These are phyloP conservation scores for Heliconius aoede DNA, from an alignment of 2,888 invertebrate species.

Conservation along the genomic window DNA sequence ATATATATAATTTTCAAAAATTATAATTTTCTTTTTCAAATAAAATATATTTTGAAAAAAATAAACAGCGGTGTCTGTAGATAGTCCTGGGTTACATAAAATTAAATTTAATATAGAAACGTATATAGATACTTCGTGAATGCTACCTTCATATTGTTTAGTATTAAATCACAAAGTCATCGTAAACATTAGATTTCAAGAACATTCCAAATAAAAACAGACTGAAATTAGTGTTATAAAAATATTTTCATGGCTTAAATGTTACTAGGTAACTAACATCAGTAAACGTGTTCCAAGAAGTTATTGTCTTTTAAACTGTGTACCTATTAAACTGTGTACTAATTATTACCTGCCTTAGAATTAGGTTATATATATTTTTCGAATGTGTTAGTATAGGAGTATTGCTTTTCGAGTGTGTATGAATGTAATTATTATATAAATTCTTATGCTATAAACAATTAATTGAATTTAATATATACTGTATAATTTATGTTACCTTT, in stretches of 20 bases:
- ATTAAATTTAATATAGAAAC: not conserved
- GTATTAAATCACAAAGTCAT: not conserved
- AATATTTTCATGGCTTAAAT: conserved; percentile 36
- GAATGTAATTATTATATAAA: conserved; percentile 14
- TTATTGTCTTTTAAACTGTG: conserved; percentile 9
- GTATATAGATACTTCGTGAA: not conserved
- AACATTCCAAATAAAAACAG: conserved; percentile 45
- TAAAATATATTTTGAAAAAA: not conserved
- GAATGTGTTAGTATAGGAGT: conserved; percentile 12
- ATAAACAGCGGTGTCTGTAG: not conserved
- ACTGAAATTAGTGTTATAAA: conserved; percentile 41
- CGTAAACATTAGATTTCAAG: conserved; percentile 23
- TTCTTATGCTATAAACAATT: conserved; percentile 14
- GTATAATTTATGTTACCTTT: conserved; percentile 18
- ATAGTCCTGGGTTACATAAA: not conserved
- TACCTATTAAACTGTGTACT: not conserved
- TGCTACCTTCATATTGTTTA: conserved; percentile 1
- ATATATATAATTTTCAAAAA: not conserved
- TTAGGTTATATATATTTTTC: conserved; percentile 11
- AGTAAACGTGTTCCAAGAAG: conserved; percentile 12
- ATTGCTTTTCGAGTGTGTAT: conserved; percentile 15
- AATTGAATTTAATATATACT: conserved; percentile 17
- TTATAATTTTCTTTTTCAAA: not conserved
- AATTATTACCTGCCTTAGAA: conserved; percentile 5
- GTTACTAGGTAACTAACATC: conserved; percentile 29